Evolutionary conservation across 2,113 vertebrate species (phyloP).

Genomic region (Pterocles gutturalis): DNA sequence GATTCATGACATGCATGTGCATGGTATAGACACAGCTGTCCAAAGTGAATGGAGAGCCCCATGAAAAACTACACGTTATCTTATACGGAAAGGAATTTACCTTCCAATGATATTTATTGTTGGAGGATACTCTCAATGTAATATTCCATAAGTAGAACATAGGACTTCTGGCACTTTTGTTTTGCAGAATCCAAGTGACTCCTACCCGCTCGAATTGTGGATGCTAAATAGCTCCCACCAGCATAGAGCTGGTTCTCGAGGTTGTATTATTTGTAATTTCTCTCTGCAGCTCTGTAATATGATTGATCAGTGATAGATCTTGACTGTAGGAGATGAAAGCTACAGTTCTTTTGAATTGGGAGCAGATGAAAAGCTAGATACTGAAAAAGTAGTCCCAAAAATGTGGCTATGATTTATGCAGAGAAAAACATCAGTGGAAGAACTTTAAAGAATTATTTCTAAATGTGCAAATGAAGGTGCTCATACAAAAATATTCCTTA

Average conservation of each 20-base stretch:
- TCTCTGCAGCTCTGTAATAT: neutral
- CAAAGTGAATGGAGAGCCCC: neutral
- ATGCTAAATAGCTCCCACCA: neutral
- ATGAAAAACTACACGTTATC: neutral
- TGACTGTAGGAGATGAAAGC: constrained; percentile 4
- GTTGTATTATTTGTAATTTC: neutral
- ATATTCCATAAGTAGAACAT: neutral
- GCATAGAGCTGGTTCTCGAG: neutral
- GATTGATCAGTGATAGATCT: neutral
- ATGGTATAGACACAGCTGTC: neutral
- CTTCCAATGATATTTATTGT: neutral
- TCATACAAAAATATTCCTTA: neutral
- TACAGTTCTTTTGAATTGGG: neutral
- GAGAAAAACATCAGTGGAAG: neutral
- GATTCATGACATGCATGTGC: neutral
- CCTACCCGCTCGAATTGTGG: neutral
- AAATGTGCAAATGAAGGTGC: neutral
- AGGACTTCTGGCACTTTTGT: neutral
- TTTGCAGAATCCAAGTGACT: neutral
- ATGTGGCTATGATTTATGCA: neutral
- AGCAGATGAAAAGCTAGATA: constrained; percentile 1
- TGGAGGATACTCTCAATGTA: neutral
- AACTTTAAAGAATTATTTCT: neutral
- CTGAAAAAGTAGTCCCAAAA: neutral
- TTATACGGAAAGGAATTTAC: neutral